Base-by-base conservation (phyloP, 2,888 invertebrate species). In the Thera britannica region DNA sequence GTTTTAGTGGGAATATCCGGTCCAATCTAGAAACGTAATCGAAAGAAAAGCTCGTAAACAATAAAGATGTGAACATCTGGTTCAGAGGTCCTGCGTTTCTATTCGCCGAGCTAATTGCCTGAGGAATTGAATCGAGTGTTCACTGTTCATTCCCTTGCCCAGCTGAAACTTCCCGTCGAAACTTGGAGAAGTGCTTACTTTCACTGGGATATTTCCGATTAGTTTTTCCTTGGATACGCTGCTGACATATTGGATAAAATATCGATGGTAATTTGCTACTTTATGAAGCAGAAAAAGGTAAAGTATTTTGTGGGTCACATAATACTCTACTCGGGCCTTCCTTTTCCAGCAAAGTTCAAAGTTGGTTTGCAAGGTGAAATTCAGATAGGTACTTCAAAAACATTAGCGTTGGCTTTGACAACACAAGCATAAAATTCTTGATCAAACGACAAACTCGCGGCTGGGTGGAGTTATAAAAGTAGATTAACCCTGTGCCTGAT, bases 401-500 rank as follows among this genome's bases (percentile, higher is more conserved):
- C 58, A 65, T 55, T 51, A 55, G 63, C 55, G 58, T 36, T 66
- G 67, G 61, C 64, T 71, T 65, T 71, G 70, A 68, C 70, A 69
- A 72, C 62, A 58, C 49, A 69, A 68, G 67, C 74, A 71, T 71
- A 68, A 73, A 71, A 73, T 72, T 65, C 72, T 70, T 67, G 68
- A 69, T 68, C 67, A 70, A 71, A 61, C 63, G 67, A 57, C 71
- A 67, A 71, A 72, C 70, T 74, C 70, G 71, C 51, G 48, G 68
- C 66, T 41, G 62, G 62, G 69, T 61, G 56, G 74, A 78, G 68
- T 73, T 71, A 58, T 64, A 72, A 61, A 80, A 80, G 73, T 71
- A 60, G 62, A 70, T 78, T 78, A 70, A 76, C 65, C 67, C 70
- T 66, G 74, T 75, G 76, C 81, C 80, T 78, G 70, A 61, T 67